Evolutionary conservation across 2,113 vertebrate genomes (phyloP), one percentile per base, ranked within the genome.

Genomic region (Brachyistius frenatus): DNA sequence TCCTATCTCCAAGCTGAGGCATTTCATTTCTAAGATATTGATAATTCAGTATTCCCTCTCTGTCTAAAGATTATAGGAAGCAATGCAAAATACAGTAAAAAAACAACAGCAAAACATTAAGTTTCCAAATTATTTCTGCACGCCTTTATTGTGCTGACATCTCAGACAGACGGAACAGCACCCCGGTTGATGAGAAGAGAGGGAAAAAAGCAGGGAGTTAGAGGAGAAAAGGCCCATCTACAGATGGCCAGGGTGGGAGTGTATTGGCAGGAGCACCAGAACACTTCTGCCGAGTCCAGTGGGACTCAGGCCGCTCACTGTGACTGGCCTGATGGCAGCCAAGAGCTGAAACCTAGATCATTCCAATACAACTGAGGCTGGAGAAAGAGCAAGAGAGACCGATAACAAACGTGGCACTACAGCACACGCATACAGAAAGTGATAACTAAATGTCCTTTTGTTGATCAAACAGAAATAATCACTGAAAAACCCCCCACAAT

Each of bases 201-300:
- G 86, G 73, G 23, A 23, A 78, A 77, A 86, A 56, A 53, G 54
- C 62, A 63, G 78, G 75, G 86, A 83, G 77, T 80, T 67, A 78
- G 70, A 84, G 81, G 73, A 92, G 81, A 91, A 91, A 92, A 90
- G 91, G 91, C 89, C 88, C 66, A 55, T 91, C 90, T 86, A 91
- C 93, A 95, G 94, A 95, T 95, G 94, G 94, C 62, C 90, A 63
- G 90, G 87, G 94, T 95, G 91, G 93, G 93, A 92, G 92, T 91
- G 89, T 87, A 83, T 89, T 94, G 93, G 93, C 93, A 91, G 79
- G 88, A 85, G 91, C 72, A 78, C 73, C 83, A 92, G 92, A 92
- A 92, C 93, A 93, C 87, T 92, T 91, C 88, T 91, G 91, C 86
- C 81, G 67, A 88, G 88, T 94, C 93, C 93, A 94, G 92, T 91